Evolutionary conservation across 2,113 vertebrate genomes (phyloP), one percentile per base, ranked within the genome.

Genomic region (Mobula hypostoma): DNA sequence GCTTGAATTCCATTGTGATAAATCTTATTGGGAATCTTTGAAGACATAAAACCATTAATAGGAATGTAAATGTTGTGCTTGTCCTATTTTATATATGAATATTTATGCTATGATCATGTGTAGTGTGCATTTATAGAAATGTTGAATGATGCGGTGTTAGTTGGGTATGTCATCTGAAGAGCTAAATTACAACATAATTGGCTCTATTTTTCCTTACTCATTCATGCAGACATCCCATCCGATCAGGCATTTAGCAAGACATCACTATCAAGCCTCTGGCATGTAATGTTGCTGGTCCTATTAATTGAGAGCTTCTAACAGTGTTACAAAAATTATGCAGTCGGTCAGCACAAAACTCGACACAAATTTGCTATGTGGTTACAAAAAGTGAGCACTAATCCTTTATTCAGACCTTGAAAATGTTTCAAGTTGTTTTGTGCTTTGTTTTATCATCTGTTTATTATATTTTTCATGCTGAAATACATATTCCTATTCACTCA

Each of bases 271-370:
- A 32, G 85, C 85, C 85, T 88, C 29, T 3, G 27, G 61, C 61
- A n/a, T 32, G 85, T 36, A 7, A n/a, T 66, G 61, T 90, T 90
- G 14, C 85, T 24, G 61, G 15, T 90, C 61, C 61, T 90, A 66
- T 15, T 90, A n/a, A 90, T 32, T 90, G 85, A 90, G 85, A 17
- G 14, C 6, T 15, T 19, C 61, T 7, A 90, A 36, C 61, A 90
- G 66, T 90, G 61, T 90, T 66, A 32, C 85, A 68, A 66, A 90
- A 66, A 90, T 90, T 90, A n/a, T 90, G 85, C 85, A 90, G 61
- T 68, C 6, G n/a, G 85, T 90, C 85, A 90, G 85, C 85, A 32
- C 14, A 12, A 66, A 90, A 90, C 29, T 68, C 5, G 85, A 19
- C 29, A 90, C 85, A 90, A 58, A 90, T 32, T 90, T 19, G 17